Evolutionary conservation across 2,113 vertebrate species (phyloP), one percentile per base, ranked within the genome.

Genomic region (Notothenia rossii): DNA sequence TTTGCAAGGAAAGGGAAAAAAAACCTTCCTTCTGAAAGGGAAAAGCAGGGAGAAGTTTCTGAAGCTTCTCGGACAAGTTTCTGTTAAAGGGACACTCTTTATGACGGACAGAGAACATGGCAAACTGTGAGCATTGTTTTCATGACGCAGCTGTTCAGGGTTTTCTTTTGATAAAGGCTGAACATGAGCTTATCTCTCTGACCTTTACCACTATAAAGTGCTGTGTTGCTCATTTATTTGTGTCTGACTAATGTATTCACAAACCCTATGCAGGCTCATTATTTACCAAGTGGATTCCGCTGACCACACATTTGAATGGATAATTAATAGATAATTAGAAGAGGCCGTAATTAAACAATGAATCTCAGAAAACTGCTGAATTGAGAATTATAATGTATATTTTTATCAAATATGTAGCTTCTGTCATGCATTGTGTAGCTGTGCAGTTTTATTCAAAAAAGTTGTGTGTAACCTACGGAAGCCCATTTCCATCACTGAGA

Each of bases 241-340:
- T 59, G 25, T 75, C 46, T 66, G 43, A 83, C 65, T 83, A 84
- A 89, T 73, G 36, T 81, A 87, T 88, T 89, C 84, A 73, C 72
- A 71, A 79, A 77, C 58, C 53, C 60, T 22, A 25, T 14, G 7
- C 67, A 60, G 61, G 54, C 82, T 88, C 84, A 89, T 91, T 92
- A 89, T 90, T 87, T 84, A 89, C 63, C 45, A 5, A 75, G 74
- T 71, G 70, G 55, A 85, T 86, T 91, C 76, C 91, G 92, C 91
- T 92, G 86, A 92, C 86, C 76, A 73, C 49, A 78, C 88, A 77
- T 67, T 76, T 70, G 40, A 81, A 86, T 84, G 76, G 77, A 89
- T 91, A 89, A 91, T 91, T 86, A 86, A 76, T 65, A 25, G 55
- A 75, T 85, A 87, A 92, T 90, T 90, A 88, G 29, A 88, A 86